These are phyloP conservation scores for Ormyrus nitidulus DNA, from an alignment of 2,888 invertebrate species.

Conservation along the genomic window DNA sequence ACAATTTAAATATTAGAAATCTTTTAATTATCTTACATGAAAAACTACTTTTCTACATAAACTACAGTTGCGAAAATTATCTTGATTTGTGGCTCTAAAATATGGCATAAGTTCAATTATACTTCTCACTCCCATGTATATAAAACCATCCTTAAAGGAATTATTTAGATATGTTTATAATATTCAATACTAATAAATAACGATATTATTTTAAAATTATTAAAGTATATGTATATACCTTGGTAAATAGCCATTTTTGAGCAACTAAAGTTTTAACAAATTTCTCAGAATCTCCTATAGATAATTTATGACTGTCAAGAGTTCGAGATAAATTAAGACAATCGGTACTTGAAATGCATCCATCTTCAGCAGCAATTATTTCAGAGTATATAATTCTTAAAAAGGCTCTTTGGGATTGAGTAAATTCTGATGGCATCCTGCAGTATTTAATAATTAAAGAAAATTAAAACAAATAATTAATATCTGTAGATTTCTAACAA, in stretches of 20 bases:
- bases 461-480: not conserved
- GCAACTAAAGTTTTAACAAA: conserved; percentile 62
- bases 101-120: conserved; percentile 69
- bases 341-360: conserved; percentile 61
- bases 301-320: conserved; percentile 59
- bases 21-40: conserved; percentile 62
- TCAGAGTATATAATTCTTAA: conserved; percentile 64
- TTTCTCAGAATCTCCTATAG: conserved; percentile 62
- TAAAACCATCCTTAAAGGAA: conserved; percentile 64
- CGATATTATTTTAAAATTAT: not conserved
- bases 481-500: too few relatives aligned
- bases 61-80: conserved; percentile 63
- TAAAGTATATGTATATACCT: conserved; percentile 58
- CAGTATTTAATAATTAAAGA: conserved; percentile 31
- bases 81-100: conserved; percentile 67
- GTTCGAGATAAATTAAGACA: conserved; percentile 65
- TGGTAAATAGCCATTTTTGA: conserved; percentile 63
- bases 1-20: not conserved
- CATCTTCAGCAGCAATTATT: conserved; percentile 64
- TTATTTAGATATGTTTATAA: conserved; percentile 20
- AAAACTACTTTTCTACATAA: conserved; percentile 69
- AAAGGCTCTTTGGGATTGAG: conserved; percentile 62
- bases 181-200: not conserved
- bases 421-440: conserved; percentile 65
- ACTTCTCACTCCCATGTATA: conserved; percentile 70